Base-by-base conservation (phyloP, 2,797 vertebrate species). In the Pangasius larnaudii region DNA sequence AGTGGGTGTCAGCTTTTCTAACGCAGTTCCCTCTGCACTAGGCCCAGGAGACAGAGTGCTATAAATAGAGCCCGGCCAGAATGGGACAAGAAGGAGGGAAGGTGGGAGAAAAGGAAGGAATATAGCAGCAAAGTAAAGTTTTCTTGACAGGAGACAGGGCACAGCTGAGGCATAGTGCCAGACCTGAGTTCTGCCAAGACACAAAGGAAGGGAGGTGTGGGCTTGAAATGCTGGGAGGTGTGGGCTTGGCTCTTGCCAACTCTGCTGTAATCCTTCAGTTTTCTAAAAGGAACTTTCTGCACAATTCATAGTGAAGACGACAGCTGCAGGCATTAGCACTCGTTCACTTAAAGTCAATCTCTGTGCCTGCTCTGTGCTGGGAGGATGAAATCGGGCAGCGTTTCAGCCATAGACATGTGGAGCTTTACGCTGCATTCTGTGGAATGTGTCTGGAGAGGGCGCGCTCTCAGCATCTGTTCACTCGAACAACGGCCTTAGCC, bases 21-120 rank as follows among this genome's bases (percentile, higher is more conserved):
- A 88, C 72, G 42, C 88, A 63, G 58, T 89, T 83, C 87, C 81
- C 85, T 90, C 82, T 19, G 69, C 71, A 86, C 83, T 87, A 56
- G 30, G 61, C 77, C 61, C 81, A 58, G 81, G 79, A 89, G 89
- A 89, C 69, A 14, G 42, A 4, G 36, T 36, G 58, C 87, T 91
- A 91, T 89, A 89, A 90, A 92, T 92, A 91, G 88, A 61, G n/a
- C 49, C 42, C 5, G 51, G 88, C 51, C 78, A 85, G 74, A 11
- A 65, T 24, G 74, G 84, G 30, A 78, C 36, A 33, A 63, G 27
- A 10, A 46, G 56, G 36, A 42, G 65, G 27, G 59, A 58, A 53
- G 81, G 80, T 74, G 14, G 51, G 71, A 46, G 83, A 36, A 85
- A 27, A 72, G 30, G 63, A 82, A 82, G 22, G 59, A 56, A 63